Percentiles rank a stretch among this genome's conserved stretches.
These are phyloP conservation scores for Neotoxoptera formosana DNA, from an alignment of 1,140 invertebrate genomes.

Conservation along the genomic window DNA sequence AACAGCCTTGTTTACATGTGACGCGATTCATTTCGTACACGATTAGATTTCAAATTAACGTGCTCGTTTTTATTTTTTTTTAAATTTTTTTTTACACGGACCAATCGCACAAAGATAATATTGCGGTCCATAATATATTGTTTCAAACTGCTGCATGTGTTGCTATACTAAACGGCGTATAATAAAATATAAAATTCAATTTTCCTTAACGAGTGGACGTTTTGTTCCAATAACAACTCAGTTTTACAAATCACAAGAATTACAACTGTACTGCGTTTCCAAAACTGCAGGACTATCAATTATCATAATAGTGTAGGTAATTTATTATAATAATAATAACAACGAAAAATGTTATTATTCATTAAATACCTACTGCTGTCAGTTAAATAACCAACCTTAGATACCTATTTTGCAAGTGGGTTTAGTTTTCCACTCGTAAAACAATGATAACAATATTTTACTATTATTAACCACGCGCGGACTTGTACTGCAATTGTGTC, in stretches of 20 bases:
- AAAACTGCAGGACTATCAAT: background rate
- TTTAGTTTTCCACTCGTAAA: background rate
- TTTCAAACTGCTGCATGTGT: background rate
- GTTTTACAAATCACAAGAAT: background rate
- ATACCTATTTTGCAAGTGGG: background rate
- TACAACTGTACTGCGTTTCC: background rate
- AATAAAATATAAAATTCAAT: constrained; percentile 13
- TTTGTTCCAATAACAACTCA: background rate
- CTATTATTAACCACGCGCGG: background rate
- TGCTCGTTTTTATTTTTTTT: constrained; percentile 26
- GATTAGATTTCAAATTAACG: constrained; percentile 21
- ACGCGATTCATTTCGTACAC: constrained; percentile 16
- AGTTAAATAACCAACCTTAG: background rate
- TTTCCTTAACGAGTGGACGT: background rate
- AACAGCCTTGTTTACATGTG: constrained; percentile 27
- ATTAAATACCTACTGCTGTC: too few species aligned
- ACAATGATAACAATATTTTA: background rate
- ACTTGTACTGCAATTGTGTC: too few species aligned
- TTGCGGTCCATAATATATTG: constrained; percentile 20
- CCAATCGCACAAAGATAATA: background rate
- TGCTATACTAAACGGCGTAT: background rate
- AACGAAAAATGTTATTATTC: background rate
- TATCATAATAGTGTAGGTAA: background rate
- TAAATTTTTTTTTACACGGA: background rate
- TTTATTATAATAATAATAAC: background rate